A percentile compares a stretch with the other conserved stretches of the same genome.
Evolutionary conservation across 2,888 invertebrate species (phyloP).

Genomic region (Callyntrura sp.): DNA sequence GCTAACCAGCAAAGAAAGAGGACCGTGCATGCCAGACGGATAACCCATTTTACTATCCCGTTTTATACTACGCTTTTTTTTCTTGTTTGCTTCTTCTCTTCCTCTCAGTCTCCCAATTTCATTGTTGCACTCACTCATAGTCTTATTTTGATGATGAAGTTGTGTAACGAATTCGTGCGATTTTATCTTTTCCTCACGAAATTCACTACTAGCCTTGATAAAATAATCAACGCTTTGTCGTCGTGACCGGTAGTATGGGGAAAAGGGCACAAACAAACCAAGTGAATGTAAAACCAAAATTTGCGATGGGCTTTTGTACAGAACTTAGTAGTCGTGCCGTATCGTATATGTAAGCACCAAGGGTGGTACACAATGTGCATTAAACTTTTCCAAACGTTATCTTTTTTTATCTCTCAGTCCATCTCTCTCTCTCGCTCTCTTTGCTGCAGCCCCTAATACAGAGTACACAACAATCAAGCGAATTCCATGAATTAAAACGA

Average conservation of each 20-base stretch:
- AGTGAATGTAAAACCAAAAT: neutral
- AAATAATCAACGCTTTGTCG: neutral
- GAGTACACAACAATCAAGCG: constrained; percentile 26
- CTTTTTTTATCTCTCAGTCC: too few species aligned
- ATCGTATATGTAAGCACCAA: too few species aligned
- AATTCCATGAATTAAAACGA: constrained; percentile 27
- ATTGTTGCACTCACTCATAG: neutral
- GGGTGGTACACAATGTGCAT: too few species aligned
- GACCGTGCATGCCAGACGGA: neutral
- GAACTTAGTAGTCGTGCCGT: too few species aligned
- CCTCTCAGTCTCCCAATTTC: neutral
- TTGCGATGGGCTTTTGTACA: neutral
- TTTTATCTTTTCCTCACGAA: constrained; percentile 19
- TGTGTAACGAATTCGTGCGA: constrained; percentile 13
- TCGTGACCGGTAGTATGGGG: neutral
- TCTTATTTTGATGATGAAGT: neutral
- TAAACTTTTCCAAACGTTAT: too few species aligned
- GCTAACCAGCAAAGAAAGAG: neutral
- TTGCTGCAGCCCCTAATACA: neutral
- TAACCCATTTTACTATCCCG: constrained; percentile 3
- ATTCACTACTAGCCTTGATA: neutral
- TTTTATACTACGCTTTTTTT: too few species aligned
- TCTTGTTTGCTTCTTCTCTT: neutral
- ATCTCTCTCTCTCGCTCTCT: neutral
- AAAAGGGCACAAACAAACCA: neutral